Evolutionary conservation across 2,888 invertebrate genomes (phyloP).

Genomic region (Oxytorus armatus): DNA sequence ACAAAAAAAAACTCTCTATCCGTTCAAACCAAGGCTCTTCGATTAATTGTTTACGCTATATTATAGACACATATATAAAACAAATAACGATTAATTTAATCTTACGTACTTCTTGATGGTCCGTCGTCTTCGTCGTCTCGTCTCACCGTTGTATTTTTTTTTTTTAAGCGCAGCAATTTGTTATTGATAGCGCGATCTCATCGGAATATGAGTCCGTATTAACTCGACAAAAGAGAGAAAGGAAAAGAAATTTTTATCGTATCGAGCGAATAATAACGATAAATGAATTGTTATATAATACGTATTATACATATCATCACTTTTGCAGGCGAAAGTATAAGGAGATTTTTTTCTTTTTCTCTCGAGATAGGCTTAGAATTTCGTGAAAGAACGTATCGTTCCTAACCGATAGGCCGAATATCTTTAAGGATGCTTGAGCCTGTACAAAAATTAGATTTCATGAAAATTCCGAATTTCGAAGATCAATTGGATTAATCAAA

Average conservation of each 20-base stretch:
- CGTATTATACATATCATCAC: constrained; percentile 68
- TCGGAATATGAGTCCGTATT: background rate
- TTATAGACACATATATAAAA: background rate
- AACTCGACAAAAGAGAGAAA: background rate
- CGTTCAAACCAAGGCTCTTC: constrained; percentile 36
- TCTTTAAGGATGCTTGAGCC: too few species aligned
- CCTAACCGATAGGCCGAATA: too few species aligned
- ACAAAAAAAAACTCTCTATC: constrained; percentile 23
- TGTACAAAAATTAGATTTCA: too few species aligned
- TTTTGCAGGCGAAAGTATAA: constrained; percentile 72
- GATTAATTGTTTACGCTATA: constrained; percentile 27
- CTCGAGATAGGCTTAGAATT: constrained; percentile 9
- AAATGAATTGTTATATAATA: constrained; percentile 48
- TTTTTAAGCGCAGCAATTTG: constrained; percentile 49
- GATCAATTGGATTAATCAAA: too few species aligned
- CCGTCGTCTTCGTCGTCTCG: constrained; percentile 57
- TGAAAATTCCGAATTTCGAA: too few species aligned
- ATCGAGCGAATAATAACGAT: constrained; percentile 33
- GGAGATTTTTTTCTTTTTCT: constrained; percentile 20
- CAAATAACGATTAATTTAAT: constrained; percentile 55
- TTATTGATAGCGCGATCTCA: constrained; percentile 1
- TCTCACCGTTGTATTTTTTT: constrained; percentile 53
- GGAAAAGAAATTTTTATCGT: constrained; percentile 8
- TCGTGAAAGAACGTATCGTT: background rate
- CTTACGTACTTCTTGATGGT: constrained; percentile 57